A percentile compares a stretch with the other conserved stretches of the same genome.
Conservation (phyloP, 2,888 invertebrate genomes). For the Agapostemon virescens region DNA sequence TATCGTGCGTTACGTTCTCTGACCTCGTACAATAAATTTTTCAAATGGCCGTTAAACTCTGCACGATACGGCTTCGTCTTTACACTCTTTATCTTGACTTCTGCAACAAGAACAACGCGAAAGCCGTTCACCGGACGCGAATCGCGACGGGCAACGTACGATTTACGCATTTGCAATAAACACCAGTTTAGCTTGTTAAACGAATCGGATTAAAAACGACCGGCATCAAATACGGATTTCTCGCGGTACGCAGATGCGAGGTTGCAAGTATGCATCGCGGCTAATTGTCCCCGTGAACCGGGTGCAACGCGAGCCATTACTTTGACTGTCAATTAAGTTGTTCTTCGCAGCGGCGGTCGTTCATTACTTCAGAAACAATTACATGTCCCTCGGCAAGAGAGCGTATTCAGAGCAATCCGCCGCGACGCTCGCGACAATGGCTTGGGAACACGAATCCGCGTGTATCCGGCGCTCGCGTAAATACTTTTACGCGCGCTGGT, state of each 20-base stretch:
- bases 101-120: no score
- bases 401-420: not conserved
- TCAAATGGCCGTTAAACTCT: no score
- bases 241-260: not conserved
- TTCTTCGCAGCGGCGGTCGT: not conserved
- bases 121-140: no score
- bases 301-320: not conserved
- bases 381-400: not conserved
- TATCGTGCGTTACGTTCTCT: no score
- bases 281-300: not conserved
- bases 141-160: no score
- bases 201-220: not conserved
- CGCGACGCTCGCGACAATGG: not conserved
- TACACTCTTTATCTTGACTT: not conserved
- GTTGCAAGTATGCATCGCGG: not conserved
- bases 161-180: not conserved
- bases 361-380: conserved; percentile 7
- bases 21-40: no score
- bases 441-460: not conserved
- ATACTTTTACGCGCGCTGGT: not conserved
- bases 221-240: not conserved
- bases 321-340: not conserved
- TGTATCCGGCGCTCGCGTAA: not conserved
- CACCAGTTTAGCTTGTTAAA: not conserved
- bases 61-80: no score